These are phyloP conservation scores for Gallinago paraguaiae DNA, from an alignment of 2,113 vertebrate species.

Conservation along the genomic window DNA sequence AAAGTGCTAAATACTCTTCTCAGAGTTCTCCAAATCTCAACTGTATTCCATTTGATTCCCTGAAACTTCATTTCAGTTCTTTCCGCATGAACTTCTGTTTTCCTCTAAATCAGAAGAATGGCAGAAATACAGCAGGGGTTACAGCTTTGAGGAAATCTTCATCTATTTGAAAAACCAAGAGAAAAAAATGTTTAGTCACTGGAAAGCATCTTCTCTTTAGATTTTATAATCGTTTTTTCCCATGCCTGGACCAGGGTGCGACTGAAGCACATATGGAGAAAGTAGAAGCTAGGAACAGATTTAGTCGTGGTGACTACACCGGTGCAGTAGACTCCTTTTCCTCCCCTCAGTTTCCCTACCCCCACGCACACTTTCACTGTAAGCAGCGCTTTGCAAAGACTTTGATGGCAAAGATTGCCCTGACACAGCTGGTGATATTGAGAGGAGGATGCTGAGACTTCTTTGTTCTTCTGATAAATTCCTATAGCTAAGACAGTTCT, in stretches of 20 bases:
- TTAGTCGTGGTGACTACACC: background rate
- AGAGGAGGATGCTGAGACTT: background rate
- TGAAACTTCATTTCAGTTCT: background rate
- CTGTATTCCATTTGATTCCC: background rate
- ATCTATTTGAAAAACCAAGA: background rate
- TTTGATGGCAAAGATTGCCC: background rate
- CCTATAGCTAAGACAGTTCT: background rate
- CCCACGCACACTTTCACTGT: background rate
- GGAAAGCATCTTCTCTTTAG: background rate
- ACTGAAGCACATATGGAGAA: background rate
- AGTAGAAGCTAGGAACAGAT: background rate
- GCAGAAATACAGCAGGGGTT: background rate
- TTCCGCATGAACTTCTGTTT: background rate
- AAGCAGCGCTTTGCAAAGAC: background rate
- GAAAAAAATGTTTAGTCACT: background rate
- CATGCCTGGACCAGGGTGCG: background rate
- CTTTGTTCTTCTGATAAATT: background rate
- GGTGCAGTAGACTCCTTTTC: background rate
- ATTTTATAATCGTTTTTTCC: background rate
- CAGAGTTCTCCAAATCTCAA: background rate
- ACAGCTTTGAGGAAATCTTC: background rate
- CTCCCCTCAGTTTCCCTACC: background rate
- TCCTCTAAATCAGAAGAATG: background rate
- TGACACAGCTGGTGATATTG: background rate
- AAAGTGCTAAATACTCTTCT: background rate